A percentile compares a stretch with the other conserved stretches of the same genome.
phyloP scores from a whole-genome alignment of 2,113 vertebrate genomes.

The Rhadina sibilatrix region DNA sequence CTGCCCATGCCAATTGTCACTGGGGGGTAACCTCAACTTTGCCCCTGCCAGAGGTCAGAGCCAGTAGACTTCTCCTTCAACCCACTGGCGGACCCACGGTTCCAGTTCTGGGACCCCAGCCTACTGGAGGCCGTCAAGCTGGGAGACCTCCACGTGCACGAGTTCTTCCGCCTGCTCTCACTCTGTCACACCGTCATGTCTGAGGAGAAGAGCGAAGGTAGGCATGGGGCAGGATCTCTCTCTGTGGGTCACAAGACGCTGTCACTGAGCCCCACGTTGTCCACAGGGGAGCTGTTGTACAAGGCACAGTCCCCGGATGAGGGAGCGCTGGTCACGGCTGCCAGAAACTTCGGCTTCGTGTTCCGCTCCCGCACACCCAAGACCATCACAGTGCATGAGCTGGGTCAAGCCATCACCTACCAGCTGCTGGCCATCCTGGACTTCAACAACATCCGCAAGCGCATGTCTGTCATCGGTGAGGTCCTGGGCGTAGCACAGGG shows the following conservation, averaged over 20 bases:
- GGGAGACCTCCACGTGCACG: constrained; percentile 79
- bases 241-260: rapidly evolving
- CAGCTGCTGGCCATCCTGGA: constrained; percentile 91
- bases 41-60: constrained; percentile 61
- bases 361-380: constrained; percentile 89
- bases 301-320: constrained; percentile 95
- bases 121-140: constrained; percentile 85
- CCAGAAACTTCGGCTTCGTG: constrained; percentile 90
- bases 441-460: constrained; percentile 93
- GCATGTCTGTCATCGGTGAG: constrained; percentile 93
- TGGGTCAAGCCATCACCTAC: constrained; percentile 85
- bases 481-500: rapidly evolving
- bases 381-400: constrained; percentile 86
- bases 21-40: background rate
- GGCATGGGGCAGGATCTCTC: background rate
- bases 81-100: constrained; percentile 81
- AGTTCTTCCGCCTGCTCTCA: constrained; percentile 91
- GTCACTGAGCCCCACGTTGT: background rate
- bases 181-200: constrained; percentile 95
- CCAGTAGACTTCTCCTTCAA: constrained; percentile 90
- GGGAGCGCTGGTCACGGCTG: constrained; percentile 87
- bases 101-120: constrained; percentile 86
- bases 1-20: rapidly evolving
- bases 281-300: constrained; percentile 84
- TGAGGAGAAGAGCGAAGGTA: constrained; percentile 87